Percentiles rank a stretch among this genome's conserved stretches.
These are phyloP conservation scores for Acanthaster planci DNA, from an alignment of 35 echinoderm and acorn worm genomes.

Conservation along the genomic window DNA sequence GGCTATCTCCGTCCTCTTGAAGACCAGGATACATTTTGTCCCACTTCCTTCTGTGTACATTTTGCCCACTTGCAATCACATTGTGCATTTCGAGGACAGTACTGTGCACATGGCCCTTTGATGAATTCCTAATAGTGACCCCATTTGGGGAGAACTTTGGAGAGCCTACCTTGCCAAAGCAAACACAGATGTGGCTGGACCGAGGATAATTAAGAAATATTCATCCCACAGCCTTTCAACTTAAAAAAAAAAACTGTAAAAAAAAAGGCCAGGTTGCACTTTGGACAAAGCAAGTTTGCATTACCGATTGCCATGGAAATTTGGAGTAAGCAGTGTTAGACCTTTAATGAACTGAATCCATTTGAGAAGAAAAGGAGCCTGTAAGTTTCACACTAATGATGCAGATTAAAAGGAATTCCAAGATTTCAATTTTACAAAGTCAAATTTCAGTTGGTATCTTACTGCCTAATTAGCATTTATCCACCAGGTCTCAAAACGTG, in stretches of 20 bases:
- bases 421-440: no score
- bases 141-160: background rate
- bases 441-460: no score
- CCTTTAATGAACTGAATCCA: no score
- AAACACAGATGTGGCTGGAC: slow-evolving; percentile 1
- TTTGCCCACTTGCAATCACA: background rate
- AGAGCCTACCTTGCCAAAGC: background rate
- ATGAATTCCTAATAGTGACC: slow-evolving; percentile 9
- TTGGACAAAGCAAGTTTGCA: slow-evolving; percentile 2
- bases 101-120: background rate
- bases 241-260: background rate
- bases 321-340: background rate
- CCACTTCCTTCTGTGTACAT: no score
- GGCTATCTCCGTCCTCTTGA: no score
- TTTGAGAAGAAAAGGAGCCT: no score
- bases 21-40: no score
- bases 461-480: no score
- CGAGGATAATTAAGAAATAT: slow-evolving; percentile 8
- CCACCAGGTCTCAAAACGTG: no score
- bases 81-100: background rate
- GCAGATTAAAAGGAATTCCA: no score
- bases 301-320: slow-evolving; percentile 5
- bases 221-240: background rate
- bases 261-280: background rate
- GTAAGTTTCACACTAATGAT: no score